These are phyloP conservation scores for Chaetodon trifascialis DNA, from an alignment of 2,113 vertebrate genomes.

Conservation along the genomic window DNA sequence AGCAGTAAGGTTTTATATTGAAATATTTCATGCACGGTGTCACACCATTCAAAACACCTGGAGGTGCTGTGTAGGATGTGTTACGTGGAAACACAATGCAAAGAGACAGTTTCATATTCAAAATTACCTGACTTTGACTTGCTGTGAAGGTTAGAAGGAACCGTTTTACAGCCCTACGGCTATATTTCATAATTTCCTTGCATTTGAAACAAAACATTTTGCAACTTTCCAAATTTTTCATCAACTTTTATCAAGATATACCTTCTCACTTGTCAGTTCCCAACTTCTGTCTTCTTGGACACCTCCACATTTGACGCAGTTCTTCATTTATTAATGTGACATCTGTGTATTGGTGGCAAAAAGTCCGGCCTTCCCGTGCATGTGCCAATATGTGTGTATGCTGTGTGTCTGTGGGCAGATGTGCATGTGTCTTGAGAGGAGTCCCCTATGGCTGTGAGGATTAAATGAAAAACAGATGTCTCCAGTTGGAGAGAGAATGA, in stretches of 20 bases:
- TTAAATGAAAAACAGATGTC: constrained; percentile 75
- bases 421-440: constrained; percentile 37
- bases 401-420: constrained; percentile 37
- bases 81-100: too few relatives aligned
- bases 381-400: constrained; percentile 9
- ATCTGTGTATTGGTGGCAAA: constrained; percentile 9
- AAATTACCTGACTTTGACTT: too few relatives aligned
- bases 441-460: constrained; percentile 48
- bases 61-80: too few relatives aligned
- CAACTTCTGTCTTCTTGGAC: too few relatives aligned
- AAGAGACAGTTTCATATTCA: too few relatives aligned
- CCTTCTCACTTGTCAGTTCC: neutral
- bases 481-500: constrained; percentile 61
- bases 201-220: too few relatives aligned
- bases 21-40: neutral
- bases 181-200: too few relatives aligned
- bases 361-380: neutral
- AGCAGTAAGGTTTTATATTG: neutral
- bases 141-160: too few relatives aligned
- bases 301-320: neutral
- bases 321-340: constrained; percentile 10
- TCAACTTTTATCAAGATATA: too few relatives aligned
- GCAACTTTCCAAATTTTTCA: too few relatives aligned
- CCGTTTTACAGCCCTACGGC: too few relatives aligned
- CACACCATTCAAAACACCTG: too few relatives aligned